Base-by-base conservation (phyloP, 2,113 vertebrate genomes). In the Phyllopteryx taeniolatus region DNA sequence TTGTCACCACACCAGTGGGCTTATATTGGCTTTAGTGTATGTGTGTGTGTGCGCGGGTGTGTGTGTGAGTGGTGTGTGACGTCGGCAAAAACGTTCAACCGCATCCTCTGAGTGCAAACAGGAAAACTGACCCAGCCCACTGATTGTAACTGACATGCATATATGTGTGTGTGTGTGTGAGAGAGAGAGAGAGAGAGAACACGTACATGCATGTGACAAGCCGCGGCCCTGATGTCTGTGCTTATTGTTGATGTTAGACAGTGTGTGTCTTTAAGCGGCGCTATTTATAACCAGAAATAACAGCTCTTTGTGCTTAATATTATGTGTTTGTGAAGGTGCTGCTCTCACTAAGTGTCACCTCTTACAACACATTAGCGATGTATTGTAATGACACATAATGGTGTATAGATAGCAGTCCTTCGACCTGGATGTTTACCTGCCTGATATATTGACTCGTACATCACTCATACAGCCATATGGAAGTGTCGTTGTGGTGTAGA, bases 61-160 rank as follows among this genome's bases (percentile, higher is more conserved):
- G 85, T 80, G 80, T 76, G 79, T 22, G 70, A 67, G 73, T 77
- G 70, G 69, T 75, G 19, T 6, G 19, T 20, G 31, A 54, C 51
- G 33, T 27, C 6, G 56, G 83, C 80, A 85, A 80, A 83, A 69
- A 84, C 82, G 42, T 76, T 71, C 80, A 79, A 90, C 87, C 89
- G 91, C 90, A 90, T 88, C 87, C 85, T 88, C 64, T 73, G 39
- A 82, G 76, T 75, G 76, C 84, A 86, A 87, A 88, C 86, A 89
- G 86, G 85, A 88, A 89, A 80, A 56, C 68, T 65, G 87, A 84
- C 87, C 87, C 82, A 86, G 80, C 81, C 82, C 79, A 49, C 74
- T 77, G 67, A 83, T 79, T 68, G 68, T 71, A 75, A 76, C 80
- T 72, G 79, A 72, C 75, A 77, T 75, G 82, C 72, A 75, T 71